These are phyloP conservation scores for Rhingia campestris DNA, from an alignment of 2,888 invertebrate species.

Conservation along the genomic window DNA sequence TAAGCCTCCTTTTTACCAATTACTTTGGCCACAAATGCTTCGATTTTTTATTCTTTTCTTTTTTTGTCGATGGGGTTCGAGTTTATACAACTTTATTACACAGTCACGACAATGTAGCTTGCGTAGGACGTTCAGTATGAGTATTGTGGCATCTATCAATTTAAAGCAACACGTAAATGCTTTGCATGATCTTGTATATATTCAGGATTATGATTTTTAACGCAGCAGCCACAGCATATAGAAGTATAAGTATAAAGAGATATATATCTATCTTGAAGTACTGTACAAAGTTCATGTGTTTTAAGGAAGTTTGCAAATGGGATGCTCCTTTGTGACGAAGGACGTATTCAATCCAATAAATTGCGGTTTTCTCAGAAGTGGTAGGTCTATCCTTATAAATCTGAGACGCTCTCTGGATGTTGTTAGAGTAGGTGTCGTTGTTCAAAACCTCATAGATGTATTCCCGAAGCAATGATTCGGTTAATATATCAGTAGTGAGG, in stretches of 20 bases:
- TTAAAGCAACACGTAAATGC: background rate
- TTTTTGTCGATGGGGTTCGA: too few relatives aligned
- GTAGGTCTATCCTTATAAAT: conserved; percentile 84
- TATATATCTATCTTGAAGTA: conserved; percentile 83
- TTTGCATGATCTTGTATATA: background rate
- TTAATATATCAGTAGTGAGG: conserved; percentile 68
- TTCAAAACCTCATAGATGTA: conserved; percentile 73
- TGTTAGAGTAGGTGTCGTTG: conserved; percentile 69
- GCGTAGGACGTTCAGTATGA: conserved; percentile 1
- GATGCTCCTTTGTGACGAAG: conserved; percentile 84
- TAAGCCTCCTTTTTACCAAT: background rate
- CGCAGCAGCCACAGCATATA: conserved; percentile 2
- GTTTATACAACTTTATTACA: too few relatives aligned
- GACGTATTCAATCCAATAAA: conserved; percentile 85
- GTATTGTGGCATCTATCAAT: background rate
- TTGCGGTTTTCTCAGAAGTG: conserved; percentile 82
- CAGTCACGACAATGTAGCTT: background rate
- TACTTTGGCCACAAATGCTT: background rate
- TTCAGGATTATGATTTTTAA: background rate
- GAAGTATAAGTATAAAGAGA: conserved; percentile 18
- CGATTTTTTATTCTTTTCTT: too few relatives aligned
- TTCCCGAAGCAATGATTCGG: conserved; percentile 52
- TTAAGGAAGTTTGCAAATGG: conserved; percentile 83
- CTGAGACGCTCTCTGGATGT: conserved; percentile 81
- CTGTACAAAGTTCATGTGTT: conserved; percentile 82